These are phyloP conservation scores for Nemopilema nomurai DNA, from an alignment of 30 jellyfish, hydroid and myxozoan genomes.

Conservation along the genomic window DNA sequence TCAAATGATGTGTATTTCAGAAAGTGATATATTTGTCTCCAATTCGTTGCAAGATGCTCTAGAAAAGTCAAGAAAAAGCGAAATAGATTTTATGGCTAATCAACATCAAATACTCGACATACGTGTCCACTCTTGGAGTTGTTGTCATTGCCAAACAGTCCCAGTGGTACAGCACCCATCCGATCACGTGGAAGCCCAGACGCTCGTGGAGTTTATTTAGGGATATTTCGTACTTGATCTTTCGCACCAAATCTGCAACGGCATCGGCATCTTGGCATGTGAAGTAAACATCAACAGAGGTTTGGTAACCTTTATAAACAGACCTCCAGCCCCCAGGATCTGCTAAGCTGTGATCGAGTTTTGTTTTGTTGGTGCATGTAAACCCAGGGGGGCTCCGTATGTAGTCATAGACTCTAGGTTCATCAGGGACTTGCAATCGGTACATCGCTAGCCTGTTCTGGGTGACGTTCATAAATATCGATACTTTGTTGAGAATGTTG, in stretches of 20 bases:
- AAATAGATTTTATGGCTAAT: too few species aligned
- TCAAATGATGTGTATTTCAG: too few species aligned
- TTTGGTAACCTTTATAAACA: constrained; percentile 51
- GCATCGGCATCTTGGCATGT: constrained; percentile 38
- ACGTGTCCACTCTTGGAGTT: background rate
- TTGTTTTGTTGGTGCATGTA: constrained; percentile 31
- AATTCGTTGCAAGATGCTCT: too few species aligned
- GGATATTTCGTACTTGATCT: constrained; percentile 37
- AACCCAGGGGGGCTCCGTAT: constrained; percentile 39
- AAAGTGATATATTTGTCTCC: too few species aligned
- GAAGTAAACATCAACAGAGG: constrained; percentile 37
- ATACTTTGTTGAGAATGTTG: constrained; percentile 24
- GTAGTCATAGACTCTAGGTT: constrained; percentile 23
- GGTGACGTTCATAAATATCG: constrained; percentile 35
- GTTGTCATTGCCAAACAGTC: constrained; percentile 8
- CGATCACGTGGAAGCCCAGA: constrained; percentile 54
- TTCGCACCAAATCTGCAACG: constrained; percentile 26
- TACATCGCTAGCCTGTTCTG: constrained; percentile 7
- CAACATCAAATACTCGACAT: background rate
- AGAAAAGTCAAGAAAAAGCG: too few species aligned
- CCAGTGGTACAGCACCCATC: constrained; percentile 57
- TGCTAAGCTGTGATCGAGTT: constrained; percentile 55
- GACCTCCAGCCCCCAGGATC: constrained; percentile 50
- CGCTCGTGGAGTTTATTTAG: constrained; percentile 32
- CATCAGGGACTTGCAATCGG: constrained; percentile 18